Evolutionary conservation across 2,113 vertebrate genomes (phyloP).

Genomic region (Cebus imitator): DNA sequence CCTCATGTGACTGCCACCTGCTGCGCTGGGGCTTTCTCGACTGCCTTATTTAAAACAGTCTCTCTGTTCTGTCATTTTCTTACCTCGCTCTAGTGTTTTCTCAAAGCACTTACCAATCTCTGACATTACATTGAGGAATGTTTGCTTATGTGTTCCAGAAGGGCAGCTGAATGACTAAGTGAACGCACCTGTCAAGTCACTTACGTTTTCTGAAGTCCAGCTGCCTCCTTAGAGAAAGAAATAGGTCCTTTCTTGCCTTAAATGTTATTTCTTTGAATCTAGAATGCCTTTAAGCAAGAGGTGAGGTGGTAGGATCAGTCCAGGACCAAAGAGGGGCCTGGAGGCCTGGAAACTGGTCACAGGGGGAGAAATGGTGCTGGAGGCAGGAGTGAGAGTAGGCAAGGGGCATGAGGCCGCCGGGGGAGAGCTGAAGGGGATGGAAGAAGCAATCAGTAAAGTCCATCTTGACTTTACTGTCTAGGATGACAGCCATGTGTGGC

Average conservation of each 20-base stretch:
- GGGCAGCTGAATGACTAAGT: not conserved
- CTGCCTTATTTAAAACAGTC: not conserved
- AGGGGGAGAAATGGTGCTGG: not conserved
- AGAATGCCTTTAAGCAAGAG: not conserved
- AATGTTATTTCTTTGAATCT: not conserved
- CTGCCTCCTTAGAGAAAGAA: not conserved
- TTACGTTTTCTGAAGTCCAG: not conserved
- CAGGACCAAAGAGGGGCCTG: not conserved
- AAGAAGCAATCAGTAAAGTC: not conserved
- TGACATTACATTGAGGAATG: not conserved
- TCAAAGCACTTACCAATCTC: not conserved
- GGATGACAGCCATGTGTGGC: rapidly evolving
- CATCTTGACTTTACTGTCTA: not conserved
- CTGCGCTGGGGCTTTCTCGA: not conserved
- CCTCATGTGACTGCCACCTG: not conserved
- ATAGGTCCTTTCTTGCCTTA: not conserved
- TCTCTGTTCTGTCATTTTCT: not conserved
- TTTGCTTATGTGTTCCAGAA: not conserved
- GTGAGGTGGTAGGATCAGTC: not conserved
- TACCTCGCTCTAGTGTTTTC: not conserved
- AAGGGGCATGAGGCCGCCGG: not conserved
- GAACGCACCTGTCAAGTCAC: not conserved
- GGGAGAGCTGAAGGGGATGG: rapidly evolving
- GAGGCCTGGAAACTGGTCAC: not conserved
- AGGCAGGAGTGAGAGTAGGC: not conserved